phyloP scores from a whole-genome alignment of 2,888 invertebrate genomes.

The Glaucopsyche alexis region DNA sequence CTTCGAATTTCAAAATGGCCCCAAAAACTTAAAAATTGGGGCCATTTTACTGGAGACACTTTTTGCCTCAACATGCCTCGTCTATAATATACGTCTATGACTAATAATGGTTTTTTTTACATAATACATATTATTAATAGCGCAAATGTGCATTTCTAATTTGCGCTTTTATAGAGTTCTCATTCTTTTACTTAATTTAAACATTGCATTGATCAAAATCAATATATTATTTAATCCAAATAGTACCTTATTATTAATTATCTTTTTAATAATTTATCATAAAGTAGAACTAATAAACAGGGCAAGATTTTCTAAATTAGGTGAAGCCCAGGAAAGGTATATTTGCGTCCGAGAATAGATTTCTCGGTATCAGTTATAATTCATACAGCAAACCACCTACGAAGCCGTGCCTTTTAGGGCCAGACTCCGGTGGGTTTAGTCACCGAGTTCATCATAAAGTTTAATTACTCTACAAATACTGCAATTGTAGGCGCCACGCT shows the following conservation, averaged over 20 bases:
- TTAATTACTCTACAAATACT: slow-evolving; percentile 18
- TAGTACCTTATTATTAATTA: background rate
- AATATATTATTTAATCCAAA: too few relatives aligned
- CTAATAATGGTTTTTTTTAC: too few relatives aligned
- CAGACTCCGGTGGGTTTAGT: slow-evolving; percentile 40
- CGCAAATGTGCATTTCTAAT: too few relatives aligned
- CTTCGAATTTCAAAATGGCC: too few relatives aligned
- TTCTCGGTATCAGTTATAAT: slow-evolving; percentile 42
- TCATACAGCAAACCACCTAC: slow-evolving; percentile 53
- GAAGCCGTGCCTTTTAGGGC: slow-evolving; percentile 48
- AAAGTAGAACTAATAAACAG: slow-evolving; percentile 33
- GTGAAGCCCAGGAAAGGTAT: slow-evolving; percentile 33
- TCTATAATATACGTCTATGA: too few relatives aligned
- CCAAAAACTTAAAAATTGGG: too few relatives aligned
- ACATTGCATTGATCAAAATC: too few relatives aligned
- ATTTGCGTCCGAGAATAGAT: slow-evolving; percentile 38
- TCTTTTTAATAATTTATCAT: background rate
- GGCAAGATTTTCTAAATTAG: slow-evolving; percentile 37
- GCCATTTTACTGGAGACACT: too few relatives aligned
- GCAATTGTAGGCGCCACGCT: background rate
- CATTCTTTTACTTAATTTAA: too few relatives aligned
- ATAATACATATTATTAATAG: too few relatives aligned
- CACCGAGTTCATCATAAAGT: slow-evolving; percentile 2
- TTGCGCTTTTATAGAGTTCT: too few relatives aligned
- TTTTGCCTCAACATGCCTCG: too few relatives aligned